Evolutionary conservation across 2,888 invertebrate species (phyloP).

Genomic region (Plusia festucae): DNA sequence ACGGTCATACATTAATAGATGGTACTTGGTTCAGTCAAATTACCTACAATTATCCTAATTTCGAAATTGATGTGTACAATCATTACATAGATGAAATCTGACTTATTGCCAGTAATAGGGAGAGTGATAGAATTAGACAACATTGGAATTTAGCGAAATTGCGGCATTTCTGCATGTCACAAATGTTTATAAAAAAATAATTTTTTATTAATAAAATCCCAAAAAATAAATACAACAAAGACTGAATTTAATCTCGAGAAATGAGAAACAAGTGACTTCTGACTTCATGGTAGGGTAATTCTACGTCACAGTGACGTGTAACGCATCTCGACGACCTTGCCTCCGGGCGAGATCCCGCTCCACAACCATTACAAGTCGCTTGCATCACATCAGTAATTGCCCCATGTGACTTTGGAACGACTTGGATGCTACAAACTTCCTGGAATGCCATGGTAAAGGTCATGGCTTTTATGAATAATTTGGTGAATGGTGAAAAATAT

Average conservation of each 20-base stretch:
- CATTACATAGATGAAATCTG: no score
- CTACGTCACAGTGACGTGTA: constrained; percentile 59
- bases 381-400: constrained; percentile 49
- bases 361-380: constrained; percentile 27
- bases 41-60: background rate
- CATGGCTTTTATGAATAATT: constrained; percentile 31
- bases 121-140: no score
- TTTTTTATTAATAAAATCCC: no score
- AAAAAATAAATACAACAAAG: no score
- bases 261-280: constrained; percentile 25
- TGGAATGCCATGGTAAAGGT: constrained; percentile 43
- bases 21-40: background rate
- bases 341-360: constrained; percentile 29
- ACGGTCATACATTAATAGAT: background rate
- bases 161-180: no score
- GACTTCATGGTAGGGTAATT: constrained; percentile 22
- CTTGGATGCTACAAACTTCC: constrained; percentile 37
- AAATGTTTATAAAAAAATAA: no score
- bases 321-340: constrained; percentile 50
- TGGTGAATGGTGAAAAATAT: constrained; percentile 12
- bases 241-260: background rate
- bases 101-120: no score
- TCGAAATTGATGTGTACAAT: no score
- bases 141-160: no score
- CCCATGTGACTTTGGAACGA: constrained; percentile 49